Evolutionary conservation across 2,113 vertebrate genomes (phyloP).

Genomic region (Festucalex cinctus): DNA sequence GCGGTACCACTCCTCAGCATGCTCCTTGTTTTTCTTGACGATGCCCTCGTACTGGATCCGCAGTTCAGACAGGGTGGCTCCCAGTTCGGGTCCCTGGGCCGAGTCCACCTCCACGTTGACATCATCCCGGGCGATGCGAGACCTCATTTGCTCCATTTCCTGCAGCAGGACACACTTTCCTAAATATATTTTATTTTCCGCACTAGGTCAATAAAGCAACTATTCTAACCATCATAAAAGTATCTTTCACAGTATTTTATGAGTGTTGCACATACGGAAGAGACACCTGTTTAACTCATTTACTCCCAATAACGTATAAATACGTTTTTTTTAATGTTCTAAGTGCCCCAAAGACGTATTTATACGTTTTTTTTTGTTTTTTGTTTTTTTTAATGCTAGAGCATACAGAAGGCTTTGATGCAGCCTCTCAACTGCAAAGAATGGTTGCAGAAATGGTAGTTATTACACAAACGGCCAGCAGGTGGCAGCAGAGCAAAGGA

Average conservation of each 20-base stretch:
- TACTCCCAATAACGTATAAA: too few species aligned
- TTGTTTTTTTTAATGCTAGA: too few species aligned
- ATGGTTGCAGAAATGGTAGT: too few species aligned
- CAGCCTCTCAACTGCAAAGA: too few species aligned
- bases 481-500: too few species aligned
- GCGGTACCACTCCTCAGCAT: slow-evolving; percentile 75
- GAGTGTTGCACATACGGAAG: slow-evolving; percentile 7
- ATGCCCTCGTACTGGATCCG: slow-evolving; percentile 78
- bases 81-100: slow-evolving; percentile 69
- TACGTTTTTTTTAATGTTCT: too few species aligned
- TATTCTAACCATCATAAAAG: neutral
- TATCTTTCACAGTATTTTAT: neutral
- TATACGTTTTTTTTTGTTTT: too few species aligned
- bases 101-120: slow-evolving; percentile 78
- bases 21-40: slow-evolving; percentile 77
- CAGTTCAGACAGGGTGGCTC: slow-evolving; percentile 65
- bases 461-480: too few species aligned
- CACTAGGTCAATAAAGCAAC: neutral
- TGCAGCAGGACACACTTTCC: slow-evolving; percentile 24
- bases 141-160: slow-evolving; percentile 73
- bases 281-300: too few species aligned
- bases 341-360: too few species aligned
- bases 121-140: slow-evolving; percentile 69
- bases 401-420: too few species aligned
- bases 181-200: neutral